Percentiles rank a stretch among this genome's conserved stretches.
These are phyloP conservation scores for Andrena haemorrhoa DNA, from an alignment of 2,888 invertebrate genomes.

Conservation along the genomic window DNA sequence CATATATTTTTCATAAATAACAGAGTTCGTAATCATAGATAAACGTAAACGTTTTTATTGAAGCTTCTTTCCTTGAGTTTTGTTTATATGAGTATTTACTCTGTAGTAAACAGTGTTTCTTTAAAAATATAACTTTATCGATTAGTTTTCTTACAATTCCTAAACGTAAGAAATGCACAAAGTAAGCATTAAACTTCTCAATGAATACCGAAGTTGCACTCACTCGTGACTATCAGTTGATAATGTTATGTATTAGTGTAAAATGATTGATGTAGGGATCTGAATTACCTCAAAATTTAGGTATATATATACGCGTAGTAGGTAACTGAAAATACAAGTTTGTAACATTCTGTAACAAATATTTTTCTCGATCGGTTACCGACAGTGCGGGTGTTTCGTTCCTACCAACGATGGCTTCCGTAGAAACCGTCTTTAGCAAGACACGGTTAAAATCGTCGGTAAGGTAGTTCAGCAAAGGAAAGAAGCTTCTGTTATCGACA, in stretches of 20 bases:
- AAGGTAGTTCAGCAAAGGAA: conserved; percentile 33
- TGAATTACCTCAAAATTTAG: background rate
- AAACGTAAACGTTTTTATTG: background rate
- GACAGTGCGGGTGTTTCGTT: conserved; percentile 25
- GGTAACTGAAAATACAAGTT: background rate
- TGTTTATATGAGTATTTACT: background rate
- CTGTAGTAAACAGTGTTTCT: background rate
- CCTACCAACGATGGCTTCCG: conserved; percentile 22
- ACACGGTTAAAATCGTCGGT: conserved; percentile 43
- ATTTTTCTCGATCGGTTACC: conserved; percentile 28
- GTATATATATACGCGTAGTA: too few relatives aligned
- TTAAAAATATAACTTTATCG: background rate
- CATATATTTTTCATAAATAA: background rate
- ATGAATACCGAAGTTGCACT: conserved; percentile 13
- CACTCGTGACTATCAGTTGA: background rate
- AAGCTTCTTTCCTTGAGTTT: background rate
- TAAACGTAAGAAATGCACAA: background rate
- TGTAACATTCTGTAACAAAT: background rate
- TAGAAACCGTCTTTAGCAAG: background rate
- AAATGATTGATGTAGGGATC: background rate
- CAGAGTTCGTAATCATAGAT: background rate
- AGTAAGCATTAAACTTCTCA: background rate
- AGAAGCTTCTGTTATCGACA: conserved; percentile 45
- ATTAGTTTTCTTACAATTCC: background rate
- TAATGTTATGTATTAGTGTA: background rate